phyloP scores from a whole-genome alignment of 2,888 invertebrate species.

The Bembecia ichneumoniformis region DNA sequence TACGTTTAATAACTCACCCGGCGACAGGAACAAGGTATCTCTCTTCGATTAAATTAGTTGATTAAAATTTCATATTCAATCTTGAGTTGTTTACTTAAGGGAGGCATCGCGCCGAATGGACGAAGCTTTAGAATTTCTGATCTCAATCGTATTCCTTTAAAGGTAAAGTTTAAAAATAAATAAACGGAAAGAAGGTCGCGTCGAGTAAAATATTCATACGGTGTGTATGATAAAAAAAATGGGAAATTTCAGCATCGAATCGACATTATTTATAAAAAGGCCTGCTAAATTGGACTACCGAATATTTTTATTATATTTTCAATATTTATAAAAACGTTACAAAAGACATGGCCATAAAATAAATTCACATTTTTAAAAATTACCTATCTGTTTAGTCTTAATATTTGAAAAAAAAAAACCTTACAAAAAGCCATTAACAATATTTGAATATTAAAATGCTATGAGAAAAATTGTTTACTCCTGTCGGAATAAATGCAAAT shows the following conservation, averaged over 20 bases:
- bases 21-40: conserved; percentile 30
- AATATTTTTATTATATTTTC: no score
- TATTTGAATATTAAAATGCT: no score
- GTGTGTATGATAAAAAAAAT: background rate
- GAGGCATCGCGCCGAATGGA: conserved; percentile 33
- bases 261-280: background rate
- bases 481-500: no score
- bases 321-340: no score
- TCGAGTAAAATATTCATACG: background rate
- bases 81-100: conserved; percentile 78
- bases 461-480: no score
- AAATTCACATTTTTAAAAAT: no score
- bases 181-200: background rate
- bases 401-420: no score
- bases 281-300: no score
- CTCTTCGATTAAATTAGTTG: conserved; percentile 78
- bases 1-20: conserved; percentile 37
- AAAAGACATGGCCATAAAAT: no score
- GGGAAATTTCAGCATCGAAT: background rate
- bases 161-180: background rate
- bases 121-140: conserved; percentile 21
- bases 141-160: background rate
- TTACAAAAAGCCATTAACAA: no score
- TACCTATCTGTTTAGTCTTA: no score
- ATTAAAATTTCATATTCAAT: conserved; percentile 88